Evolutionary conservation across 2,113 vertebrate species (phyloP).

Genomic region (Manacus vitellinus): DNA sequence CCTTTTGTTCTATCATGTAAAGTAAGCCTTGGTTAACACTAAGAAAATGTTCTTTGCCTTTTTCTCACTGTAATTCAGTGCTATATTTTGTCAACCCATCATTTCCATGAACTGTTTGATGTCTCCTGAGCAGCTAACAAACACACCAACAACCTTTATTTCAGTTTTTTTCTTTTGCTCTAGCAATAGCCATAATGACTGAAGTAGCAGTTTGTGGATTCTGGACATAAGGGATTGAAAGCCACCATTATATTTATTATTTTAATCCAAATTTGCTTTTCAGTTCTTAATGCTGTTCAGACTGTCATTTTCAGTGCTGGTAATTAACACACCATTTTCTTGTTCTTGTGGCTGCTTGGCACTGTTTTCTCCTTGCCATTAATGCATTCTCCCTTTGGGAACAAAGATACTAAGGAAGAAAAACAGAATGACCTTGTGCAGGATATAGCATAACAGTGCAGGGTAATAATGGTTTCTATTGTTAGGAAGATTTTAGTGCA

Average conservation of each 20-base stretch:
- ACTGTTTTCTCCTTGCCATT: not conserved
- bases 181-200: not conserved
- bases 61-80: not conserved
- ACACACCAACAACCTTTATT: not conserved
- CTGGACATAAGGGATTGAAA: not conserved
- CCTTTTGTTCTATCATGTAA: not conserved
- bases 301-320: not conserved
- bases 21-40: not conserved
- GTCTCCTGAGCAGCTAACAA: not conserved
- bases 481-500: slow-evolving; percentile 24
- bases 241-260: not conserved
- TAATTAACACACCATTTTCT: not conserved
- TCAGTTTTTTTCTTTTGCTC: not conserved
- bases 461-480: not conserved
- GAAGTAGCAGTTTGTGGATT: not conserved
- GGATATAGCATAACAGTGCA: not conserved
- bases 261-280: not conserved
- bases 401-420: not conserved
- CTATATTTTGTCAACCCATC: not conserved
- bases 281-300: not conserved
- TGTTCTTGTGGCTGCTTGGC: not conserved
- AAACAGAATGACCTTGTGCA: slow-evolving; percentile 50
- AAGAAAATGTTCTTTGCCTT: not conserved
- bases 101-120: not conserved
- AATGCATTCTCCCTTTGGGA: slow-evolving; percentile 24